These are phyloP conservation scores for Heliocidaris erythrogramma DNA, from an alignment of 35 echinoderm and acorn worm genomes.

Conservation along the genomic window DNA sequence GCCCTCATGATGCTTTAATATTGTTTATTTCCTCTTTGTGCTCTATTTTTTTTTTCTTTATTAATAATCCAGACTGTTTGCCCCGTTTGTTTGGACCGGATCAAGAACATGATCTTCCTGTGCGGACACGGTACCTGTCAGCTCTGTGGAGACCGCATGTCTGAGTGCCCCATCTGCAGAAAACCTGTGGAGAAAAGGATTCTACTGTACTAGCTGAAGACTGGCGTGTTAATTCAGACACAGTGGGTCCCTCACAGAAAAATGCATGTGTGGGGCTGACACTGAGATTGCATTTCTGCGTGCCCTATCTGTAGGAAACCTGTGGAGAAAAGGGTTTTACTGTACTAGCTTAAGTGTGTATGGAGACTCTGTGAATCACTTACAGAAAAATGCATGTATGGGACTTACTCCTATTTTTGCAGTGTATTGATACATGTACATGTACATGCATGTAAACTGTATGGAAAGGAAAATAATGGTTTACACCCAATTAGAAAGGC, in stretches of 20 bases:
- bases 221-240: neutral
- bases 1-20: neutral
- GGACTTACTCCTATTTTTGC: neutral
- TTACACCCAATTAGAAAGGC: neutral
- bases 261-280: too few relatives aligned
- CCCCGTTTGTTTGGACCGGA: slow-evolving; percentile 93
- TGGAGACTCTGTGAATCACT: neutral
- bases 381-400: neutral
- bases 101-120: slow-evolving; percentile 99
- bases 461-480: neutral
- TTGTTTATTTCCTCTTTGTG: neutral
- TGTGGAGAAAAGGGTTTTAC: slow-evolving; percentile 83
- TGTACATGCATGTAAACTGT: neutral
- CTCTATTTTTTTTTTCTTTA: neutral
- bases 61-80: slow-evolving; percentile 85
- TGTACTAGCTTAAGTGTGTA: slow-evolving; percentile 56
- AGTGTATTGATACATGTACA: neutral
- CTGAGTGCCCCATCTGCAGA: slow-evolving; percentile 95
- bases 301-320: slow-evolving; percentile 94
- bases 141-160: slow-evolving; percentile 98
- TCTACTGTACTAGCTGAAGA: slow-evolving; percentile 70
- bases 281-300: slow-evolving; percentile 86
- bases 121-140: slow-evolving; percentile 96
- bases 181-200: slow-evolving; percentile 96
- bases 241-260: neutral